phyloP scores from a whole-genome alignment of 2,888 invertebrate species.

The Linnaemya vulpina region DNA sequence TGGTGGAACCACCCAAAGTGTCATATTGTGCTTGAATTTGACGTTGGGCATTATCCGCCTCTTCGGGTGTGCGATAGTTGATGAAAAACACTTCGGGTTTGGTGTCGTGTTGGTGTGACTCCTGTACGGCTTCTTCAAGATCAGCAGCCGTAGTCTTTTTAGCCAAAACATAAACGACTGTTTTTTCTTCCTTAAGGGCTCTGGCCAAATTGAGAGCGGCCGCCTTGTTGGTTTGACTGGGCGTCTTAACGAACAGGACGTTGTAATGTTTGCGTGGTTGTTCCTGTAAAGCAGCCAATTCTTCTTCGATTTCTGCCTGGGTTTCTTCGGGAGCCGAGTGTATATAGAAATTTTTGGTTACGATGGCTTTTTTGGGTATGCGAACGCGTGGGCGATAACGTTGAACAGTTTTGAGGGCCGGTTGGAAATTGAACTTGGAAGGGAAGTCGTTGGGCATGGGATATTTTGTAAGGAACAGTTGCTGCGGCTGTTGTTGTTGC shows the following conservation, averaged over 20 bases:
- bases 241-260: conserved; percentile 82
- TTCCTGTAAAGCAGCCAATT: conserved; percentile 77
- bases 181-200: conserved; percentile 81
- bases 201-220: conserved; percentile 80
- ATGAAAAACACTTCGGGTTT: conserved; percentile 83
- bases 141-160: conserved; percentile 81
- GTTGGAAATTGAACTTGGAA: conserved; percentile 24
- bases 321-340: conserved; percentile 82
- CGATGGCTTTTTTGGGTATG: conserved; percentile 79
- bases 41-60: conserved; percentile 81
- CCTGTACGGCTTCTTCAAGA: conserved; percentile 79
- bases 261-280: conserved; percentile 82
- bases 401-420: conserved; percentile 68
- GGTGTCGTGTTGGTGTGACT: conserved; percentile 79
- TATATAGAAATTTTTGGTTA: conserved; percentile 82
- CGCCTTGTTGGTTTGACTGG: conserved; percentile 79
- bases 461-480: conserved; percentile 65
- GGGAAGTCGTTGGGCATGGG: conserved; percentile 77
- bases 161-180: conserved; percentile 82
- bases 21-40: conserved; percentile 82
- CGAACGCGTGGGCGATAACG: conserved; percentile 77
- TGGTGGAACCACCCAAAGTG: conserved; percentile 80
- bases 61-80: conserved; percentile 82
- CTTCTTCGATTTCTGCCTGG: conserved; percentile 80
- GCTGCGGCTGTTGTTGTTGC: conserved; percentile 60